Base-by-base conservation (phyloP, 2,113 vertebrate genomes). In the Melanocharis versteri region DNA sequence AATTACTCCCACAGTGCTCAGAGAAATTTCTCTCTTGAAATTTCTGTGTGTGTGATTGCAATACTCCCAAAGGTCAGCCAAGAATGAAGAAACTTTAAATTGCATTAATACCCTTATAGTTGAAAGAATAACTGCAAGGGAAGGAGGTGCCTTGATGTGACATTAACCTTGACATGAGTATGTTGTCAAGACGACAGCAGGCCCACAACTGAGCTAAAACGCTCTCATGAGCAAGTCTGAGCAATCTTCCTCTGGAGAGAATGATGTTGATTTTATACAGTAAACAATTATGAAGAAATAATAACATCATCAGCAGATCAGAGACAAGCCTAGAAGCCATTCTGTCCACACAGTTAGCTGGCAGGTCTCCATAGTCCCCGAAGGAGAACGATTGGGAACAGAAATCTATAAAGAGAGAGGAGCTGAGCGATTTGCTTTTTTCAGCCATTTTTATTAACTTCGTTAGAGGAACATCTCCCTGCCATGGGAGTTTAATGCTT, bases 271-370 rank as follows among this genome's bases (percentile, higher is more conserved):
- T 77, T 95, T 96, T 93, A 69, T 90, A 75, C 88, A 87, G 86
- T 94, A 96, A 94, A 93, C 69, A 96, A 91, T 93, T 94, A 95
- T 60, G 83, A 95, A 93, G 96, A 96, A 97, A 95, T 93, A 95
- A 96, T 79, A 92, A 62, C 56, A 94, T 95, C 37, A 77, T 95
- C 26, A 5, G 50, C 73, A 93, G 81, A 94, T 95, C 91, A 96
- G 87, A 93, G 37, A 40, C 77, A 87, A 91, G 89, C 91, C 69
- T 94, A 81, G 81, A 95, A 93, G 84, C 73, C 64, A 79, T 94
- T 69, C 51, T 94, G 80, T 91, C 83, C 72, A 37, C 83, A 84
- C 73, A 87, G 95, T 94, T 90, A 93, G 72, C 86, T 94, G 83
- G 64, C 76, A 94, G 60, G 47, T 86, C 66, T 93, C 71, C 68